phyloP scores from a whole-genome alignment of 2,113 vertebrate species.

The Ceuthmochares aereus region DNA sequence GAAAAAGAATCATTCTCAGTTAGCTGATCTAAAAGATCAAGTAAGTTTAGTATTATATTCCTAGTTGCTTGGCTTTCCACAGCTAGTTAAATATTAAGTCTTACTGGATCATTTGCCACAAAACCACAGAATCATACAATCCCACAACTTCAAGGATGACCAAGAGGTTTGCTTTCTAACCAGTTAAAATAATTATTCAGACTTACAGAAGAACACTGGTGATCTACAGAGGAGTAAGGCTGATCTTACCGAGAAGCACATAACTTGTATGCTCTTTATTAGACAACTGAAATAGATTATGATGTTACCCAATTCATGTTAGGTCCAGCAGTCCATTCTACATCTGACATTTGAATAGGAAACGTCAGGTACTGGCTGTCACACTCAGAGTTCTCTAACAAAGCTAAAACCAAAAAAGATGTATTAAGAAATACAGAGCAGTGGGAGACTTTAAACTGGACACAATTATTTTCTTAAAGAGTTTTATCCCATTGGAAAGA shows the following conservation, averaged over 20 bases:
- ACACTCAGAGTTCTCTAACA: constrained; percentile 61
- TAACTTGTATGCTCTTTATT: background rate
- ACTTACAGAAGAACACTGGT: background rate
- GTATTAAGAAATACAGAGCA: background rate
- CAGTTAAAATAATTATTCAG: background rate
- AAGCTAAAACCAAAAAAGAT: constrained; percentile 43
- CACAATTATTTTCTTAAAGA: background rate
- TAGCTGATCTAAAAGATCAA: background rate
- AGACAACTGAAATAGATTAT: background rate
- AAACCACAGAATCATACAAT: background rate
- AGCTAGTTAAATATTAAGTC: background rate
- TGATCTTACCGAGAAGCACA: background rate
- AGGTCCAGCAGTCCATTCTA: constrained; percentile 72
- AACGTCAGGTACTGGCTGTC: background rate
- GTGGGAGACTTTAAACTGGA: background rate
- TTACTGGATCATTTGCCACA: background rate
- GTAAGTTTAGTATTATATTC: background rate
- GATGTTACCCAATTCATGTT: constrained; percentile 68
- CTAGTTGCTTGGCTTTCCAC: background rate
- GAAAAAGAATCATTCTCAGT: background rate
- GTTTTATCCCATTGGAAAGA: background rate
- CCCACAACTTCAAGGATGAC: background rate
- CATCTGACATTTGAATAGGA: constrained; percentile 43
- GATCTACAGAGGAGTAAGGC: background rate
- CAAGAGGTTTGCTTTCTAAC: background rate